Evolutionary conservation across 2,113 vertebrate genomes (phyloP), one percentile per base, ranked within the genome.

Genomic region (Carettochelys insculpta): DNA sequence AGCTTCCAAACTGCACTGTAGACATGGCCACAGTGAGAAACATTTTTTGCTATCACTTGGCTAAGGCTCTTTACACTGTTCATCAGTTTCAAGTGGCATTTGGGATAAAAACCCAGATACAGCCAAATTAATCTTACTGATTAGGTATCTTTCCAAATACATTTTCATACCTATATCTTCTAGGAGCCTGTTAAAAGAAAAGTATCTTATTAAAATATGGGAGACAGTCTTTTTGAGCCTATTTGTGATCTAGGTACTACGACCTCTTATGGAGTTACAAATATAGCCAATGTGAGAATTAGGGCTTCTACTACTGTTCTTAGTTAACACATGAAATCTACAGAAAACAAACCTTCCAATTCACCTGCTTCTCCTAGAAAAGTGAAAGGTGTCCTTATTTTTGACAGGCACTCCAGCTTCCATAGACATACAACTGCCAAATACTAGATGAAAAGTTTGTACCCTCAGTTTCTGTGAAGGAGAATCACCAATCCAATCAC

Each of bases 371-470:
- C 94, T 92, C 85, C 81, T 90, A 87, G 94, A 94, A 95, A 96
- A n/a, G n/a, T n/a, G n/a, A n/a, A n/a, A n/a, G n/a, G n/a, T n/a
- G n/a, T n/a, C n/a, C n/a, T n/a, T n/a, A n/a, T n/a, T n/a, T n/a
- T n/a, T n/a, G n/a, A n/a, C n/a, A n/a, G n/a, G n/a, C n/a, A n/a
- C 81, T 92, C 56, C 89, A 94, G 90, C 92, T 95, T 95, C 84
- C 95, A 87, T 79, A 80, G 87, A 81, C 91, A 86, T 6, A 27
- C 82, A 81, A 93, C 85, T 86, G 61, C 82, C 92, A 94, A 92
- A 92, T 27, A 89, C 71, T 75, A 52, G 31, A 34, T 1, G 52
- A 93, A 95, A 92, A 92, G 22, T 82, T 73, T 81, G 14, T 48
- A 81, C 93, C 73, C 82, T 50, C 45, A 92, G 83, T 75, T 14